Percentiles rank a stretch among this genome's conserved stretches.
phyloP scores from a whole-genome alignment of 2,113 vertebrate species.

The Oenanthe melanoleuca region DNA sequence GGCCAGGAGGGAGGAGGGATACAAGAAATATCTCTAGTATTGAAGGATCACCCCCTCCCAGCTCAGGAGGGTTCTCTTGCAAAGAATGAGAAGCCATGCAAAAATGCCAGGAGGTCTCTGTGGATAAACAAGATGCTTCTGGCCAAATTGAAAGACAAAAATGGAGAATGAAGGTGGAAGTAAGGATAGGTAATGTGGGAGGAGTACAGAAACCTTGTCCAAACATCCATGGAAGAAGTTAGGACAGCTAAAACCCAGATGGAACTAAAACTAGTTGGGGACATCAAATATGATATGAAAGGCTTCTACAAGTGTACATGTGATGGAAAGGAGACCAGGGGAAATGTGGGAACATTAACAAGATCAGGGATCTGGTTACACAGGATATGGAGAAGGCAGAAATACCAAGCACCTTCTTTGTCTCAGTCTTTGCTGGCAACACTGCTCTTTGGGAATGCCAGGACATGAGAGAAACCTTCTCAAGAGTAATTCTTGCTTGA shows the following conservation, averaged over 20 bases:
- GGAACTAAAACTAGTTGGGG: background rate
- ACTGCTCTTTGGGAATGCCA: background rate
- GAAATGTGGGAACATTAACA: background rate
- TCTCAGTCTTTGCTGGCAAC: background rate
- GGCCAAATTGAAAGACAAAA: background rate
- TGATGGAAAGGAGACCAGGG: background rate
- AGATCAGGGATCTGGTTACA: background rate
- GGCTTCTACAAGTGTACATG: background rate
- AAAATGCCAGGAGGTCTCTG: background rate
- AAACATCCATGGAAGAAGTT: background rate
- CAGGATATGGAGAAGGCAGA: background rate
- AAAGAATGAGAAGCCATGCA: background rate
- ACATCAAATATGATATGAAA: background rate
- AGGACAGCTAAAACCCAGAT: background rate
- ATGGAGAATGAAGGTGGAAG: background rate
- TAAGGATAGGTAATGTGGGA: background rate
- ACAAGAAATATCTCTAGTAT: fast-evolving
- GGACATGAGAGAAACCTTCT: background rate
- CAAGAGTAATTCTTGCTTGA: background rate
- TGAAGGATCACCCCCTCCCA: background rate
- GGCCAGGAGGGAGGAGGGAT: background rate
- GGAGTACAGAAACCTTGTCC: background rate
- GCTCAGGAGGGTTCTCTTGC: background rate
- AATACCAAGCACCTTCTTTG: background rate
- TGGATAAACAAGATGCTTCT: background rate